phyloP scores from a whole-genome alignment of 2,888 invertebrate genomes.

The Mesorhabditis belari region DNA sequence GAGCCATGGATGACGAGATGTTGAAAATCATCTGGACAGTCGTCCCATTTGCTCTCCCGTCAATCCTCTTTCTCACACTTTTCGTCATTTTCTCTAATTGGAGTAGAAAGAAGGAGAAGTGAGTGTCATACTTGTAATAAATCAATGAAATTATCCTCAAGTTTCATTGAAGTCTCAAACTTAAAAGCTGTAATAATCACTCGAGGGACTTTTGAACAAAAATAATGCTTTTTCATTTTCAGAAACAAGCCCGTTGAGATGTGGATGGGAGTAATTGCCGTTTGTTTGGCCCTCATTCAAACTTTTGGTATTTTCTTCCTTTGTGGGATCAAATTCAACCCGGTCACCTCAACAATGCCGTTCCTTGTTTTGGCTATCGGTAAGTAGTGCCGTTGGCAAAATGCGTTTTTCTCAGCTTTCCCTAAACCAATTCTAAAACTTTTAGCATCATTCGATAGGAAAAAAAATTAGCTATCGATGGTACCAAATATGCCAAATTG shows the following conservation, averaged over 20 bases:
- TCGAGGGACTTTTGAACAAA: background rate
- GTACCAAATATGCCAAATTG: background rate
- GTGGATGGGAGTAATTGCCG: slow-evolving; percentile 48
- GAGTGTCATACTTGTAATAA: background rate
- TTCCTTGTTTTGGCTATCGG: slow-evolving; percentile 49
- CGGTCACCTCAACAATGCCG: slow-evolving; percentile 51
- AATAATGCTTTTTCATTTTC: background rate
- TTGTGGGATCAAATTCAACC: slow-evolving; percentile 48
- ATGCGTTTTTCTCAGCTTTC: too few species aligned
- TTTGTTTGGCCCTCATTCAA: slow-evolving; percentile 42
- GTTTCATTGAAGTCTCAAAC: background rate
- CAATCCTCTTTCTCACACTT: slow-evolving; percentile 44
- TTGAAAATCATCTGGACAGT: slow-evolving; percentile 48
- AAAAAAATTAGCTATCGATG: background rate
- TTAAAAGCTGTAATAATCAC: background rate
- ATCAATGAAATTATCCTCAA: background rate
- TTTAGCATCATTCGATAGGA: too few species aligned
- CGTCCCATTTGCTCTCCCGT: slow-evolving; percentile 49
- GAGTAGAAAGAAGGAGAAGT: slow-evolving; percentile 36
- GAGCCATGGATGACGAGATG: slow-evolving; percentile 52
- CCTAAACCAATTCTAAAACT: too few species aligned
- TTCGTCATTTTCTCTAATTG: slow-evolving; percentile 48
- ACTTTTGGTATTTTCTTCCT: slow-evolving; percentile 50
- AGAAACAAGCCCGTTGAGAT: slow-evolving; percentile 51
- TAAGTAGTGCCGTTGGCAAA: slow-evolving; percentile 6